Evolutionary conservation across 2,113 vertebrate species (phyloP), one percentile per base, ranked within the genome.

Genomic region (Willisornis vidua): DNA sequence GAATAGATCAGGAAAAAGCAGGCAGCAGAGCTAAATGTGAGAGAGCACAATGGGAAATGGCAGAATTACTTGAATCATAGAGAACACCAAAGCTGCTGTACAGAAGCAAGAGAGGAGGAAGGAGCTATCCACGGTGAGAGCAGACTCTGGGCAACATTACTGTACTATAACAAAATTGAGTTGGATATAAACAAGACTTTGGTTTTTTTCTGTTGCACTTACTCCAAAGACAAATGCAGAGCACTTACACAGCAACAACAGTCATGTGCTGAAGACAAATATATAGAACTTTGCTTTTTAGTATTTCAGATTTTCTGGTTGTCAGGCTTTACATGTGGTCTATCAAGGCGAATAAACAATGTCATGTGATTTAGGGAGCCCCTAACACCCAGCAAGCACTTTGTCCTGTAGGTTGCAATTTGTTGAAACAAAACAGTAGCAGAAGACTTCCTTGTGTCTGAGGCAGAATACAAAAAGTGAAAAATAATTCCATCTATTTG

Each of bases 21-120:
- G 23, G 24, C 12, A 66, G 51, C n/a, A 71, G 31, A 79, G 24
- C 3, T 54, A 37, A 33, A 48, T 54, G 29, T 65, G 49, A 35
- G 16, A 79, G 15, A 66, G 14, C 16, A 55, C 1, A 2, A 71
- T 0, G 0, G 35, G 8, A 65, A 23, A 31, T 10, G 39, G 28
- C 37, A 14, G 17, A n/a, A 24, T 18, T 72, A 18, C 24, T 41
- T 76, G 58, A 41, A 57, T 28, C 5, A 0, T 0, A 31, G 33
- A 72, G 66, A 61, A 28, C 2, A 26, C 24, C 39, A 33, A 57
- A 57, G 35, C 11, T 55, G 14, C 35, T 66, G 7, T 13, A 31
- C 8, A 39, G 62, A 80, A 35, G 6, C 17, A 71, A 45, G 58
- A 51, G 16, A 14, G 45, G 23, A 79, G 18, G 31, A 85, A 66